Evolutionary conservation across 2,797 vertebrate genomes (phyloP), one percentile per base, ranked within the genome.

Genomic region (Tinamus major): DNA sequence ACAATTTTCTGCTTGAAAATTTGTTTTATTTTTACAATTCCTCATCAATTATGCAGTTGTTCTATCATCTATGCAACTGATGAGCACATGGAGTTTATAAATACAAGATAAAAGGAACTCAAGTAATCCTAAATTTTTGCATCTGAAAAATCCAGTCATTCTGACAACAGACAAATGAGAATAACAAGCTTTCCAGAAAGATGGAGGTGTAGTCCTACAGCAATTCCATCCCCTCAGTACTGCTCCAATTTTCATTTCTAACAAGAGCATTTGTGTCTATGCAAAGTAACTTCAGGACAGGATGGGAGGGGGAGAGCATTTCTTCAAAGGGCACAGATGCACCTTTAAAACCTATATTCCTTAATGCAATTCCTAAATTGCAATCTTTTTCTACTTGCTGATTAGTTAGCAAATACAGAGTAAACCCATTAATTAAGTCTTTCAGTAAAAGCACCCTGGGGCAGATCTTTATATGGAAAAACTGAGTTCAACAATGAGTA

Each of bases 391-490:
- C 70, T 88, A n/a, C 26, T 41, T 93, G 0, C 12, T 72, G 68
- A 46, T 94, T 76, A 95, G 68, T 85, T 68, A 87, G 27, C 79
- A 29, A 64, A 23, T 55, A 63, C 3, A 33, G 91, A 83, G 12
- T 44, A 89, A 83, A 31, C 1, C 27, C 18, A 53, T 79, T 76
- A 90, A 80, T 87, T 90, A 89, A 84, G 9, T 16, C 8, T 37
- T 87, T 85, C 46, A 39, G 8, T 94, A 68, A 72, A 71, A 93
- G 23, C 70, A 18, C 18, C 35, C 79, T 1, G 0, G 1, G 5
- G 37, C 8, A 59, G 65, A 62, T 86, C 86, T 89, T 93, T 44
- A 69, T 61, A 82, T 80, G 70, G 13, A 46, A 79, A 91, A 92
- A 29, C 33, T 2, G 7, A 61, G 31, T 75, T 80, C 63, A 81